phyloP scores from a whole-genome alignment of 2,797 vertebrate species.

The Tachyglossus aculeatus region DNA sequence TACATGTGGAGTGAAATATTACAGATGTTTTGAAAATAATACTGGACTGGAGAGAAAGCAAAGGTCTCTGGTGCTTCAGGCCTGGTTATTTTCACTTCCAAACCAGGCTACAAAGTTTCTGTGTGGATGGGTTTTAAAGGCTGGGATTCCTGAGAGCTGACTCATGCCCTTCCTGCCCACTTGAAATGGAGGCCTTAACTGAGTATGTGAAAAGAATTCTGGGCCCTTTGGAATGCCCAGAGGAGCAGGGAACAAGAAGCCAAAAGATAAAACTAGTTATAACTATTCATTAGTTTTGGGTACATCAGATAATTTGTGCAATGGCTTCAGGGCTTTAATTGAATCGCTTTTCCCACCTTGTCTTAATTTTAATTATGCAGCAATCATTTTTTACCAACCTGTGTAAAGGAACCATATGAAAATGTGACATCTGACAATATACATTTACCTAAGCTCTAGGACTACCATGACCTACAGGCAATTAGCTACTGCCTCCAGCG shows the following conservation, averaged over 20 bases:
- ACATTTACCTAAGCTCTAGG: slow-evolving; percentile 77
- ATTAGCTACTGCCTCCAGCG: slow-evolving; percentile 77
- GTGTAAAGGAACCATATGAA: slow-evolving; percentile 73
- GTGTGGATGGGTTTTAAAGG: slow-evolving; percentile 56
- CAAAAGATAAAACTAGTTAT: slow-evolving; percentile 69
- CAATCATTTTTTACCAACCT: slow-evolving; percentile 75
- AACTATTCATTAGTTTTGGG: slow-evolving; percentile 75
- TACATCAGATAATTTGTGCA: slow-evolving; percentile 74
- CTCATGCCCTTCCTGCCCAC: slow-evolving; percentile 50
- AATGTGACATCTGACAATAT: slow-evolving; percentile 82
- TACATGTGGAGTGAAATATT: slow-evolving; percentile 65
- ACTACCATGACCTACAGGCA: slow-evolving; percentile 79
- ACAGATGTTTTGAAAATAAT: slow-evolving; percentile 74
- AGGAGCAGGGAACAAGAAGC: slow-evolving; percentile 59
- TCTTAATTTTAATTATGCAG: slow-evolving; percentile 80
- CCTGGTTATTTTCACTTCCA: slow-evolving; percentile 67
- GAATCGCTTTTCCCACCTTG: slow-evolving; percentile 76
- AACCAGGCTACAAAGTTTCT: slow-evolving; percentile 55
- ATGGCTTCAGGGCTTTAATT: slow-evolving; percentile 77
- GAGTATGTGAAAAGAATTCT: slow-evolving; percentile 38
- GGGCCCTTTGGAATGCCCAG: slow-evolving; percentile 30
- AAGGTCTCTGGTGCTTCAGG: slow-evolving; percentile 50
- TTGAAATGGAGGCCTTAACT: slow-evolving; percentile 47
- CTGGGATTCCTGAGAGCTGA: slow-evolving; percentile 43
- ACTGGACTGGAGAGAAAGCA: slow-evolving; percentile 54